Evolutionary conservation across 2,888 invertebrate species (phyloP).

Genomic region (Spisula solida): DNA sequence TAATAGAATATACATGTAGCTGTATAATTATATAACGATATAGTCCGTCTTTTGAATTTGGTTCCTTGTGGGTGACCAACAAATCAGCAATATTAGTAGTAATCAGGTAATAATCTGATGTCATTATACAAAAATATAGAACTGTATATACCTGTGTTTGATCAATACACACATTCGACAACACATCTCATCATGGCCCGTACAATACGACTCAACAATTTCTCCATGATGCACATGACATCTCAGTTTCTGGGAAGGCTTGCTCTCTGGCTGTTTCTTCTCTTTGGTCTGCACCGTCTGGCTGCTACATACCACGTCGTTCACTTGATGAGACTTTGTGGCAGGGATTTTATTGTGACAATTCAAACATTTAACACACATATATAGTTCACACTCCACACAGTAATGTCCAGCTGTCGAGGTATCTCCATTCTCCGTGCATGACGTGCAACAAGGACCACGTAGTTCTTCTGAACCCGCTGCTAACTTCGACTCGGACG

Average conservation of each 20-base stretch:
- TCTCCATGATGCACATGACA: constrained; percentile 28
- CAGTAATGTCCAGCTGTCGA: no score
- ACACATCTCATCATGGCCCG: constrained; percentile 24
- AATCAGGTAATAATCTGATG: neutral
- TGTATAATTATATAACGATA: no score
- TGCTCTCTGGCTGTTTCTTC: neutral
- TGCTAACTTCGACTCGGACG: no score
- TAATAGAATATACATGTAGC: no score
- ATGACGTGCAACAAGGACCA: no score
- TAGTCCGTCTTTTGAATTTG: no score
- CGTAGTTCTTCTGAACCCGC: no score
- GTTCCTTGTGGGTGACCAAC: no score
- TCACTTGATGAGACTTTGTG: neutral
- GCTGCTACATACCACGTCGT: no score
- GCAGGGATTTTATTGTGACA: neutral
- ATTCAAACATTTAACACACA: neutral
- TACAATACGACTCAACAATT: constrained; percentile 14
- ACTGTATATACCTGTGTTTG: constrained; percentile 20
- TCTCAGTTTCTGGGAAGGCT: neutral
- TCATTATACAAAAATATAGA: no score
- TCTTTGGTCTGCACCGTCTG: neutral
- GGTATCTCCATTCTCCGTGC: no score
- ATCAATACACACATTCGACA: constrained; percentile 22
- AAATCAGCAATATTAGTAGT: no score
- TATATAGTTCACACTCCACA: neutral